Evolutionary conservation across 2,888 invertebrate genomes (phyloP), one percentile per base, ranked within the genome.

Genomic region (Gisinianus flammeolus): DNA sequence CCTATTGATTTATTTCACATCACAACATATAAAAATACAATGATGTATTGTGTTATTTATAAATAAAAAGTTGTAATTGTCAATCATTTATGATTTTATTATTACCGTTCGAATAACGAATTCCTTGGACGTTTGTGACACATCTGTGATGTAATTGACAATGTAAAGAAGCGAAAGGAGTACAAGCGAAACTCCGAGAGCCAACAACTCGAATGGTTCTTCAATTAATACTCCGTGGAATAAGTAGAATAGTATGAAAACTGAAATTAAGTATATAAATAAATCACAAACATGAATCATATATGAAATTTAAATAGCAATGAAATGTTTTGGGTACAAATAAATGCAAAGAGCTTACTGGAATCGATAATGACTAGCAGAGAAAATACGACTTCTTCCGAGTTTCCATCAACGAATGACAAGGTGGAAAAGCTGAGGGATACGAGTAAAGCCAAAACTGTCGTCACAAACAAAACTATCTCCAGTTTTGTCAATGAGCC

Each of bases 171-270:
- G 31, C 67, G 80, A 79, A n/a, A 84, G 64, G 24, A 84, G 78
- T 10, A 81, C 26, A 0, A 80, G 77, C 5, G 83, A 82, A 58
- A 81, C 54, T 10, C 80, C 73, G 19, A 81, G 77, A 73, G 80
- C 81, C 16, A 83, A 31, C 30, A 83, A 79, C 68, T 84, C 84
- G 72, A 84, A 84, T 0, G 82, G 81, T 33, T 82, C 83, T 66
- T 84, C 84, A 77, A 81, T 82, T 35, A 83, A 82, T 33, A 84
- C 77, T 69, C 84, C 84, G 78, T 84, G 84, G 33, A 81, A 69
- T n/a, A 83, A 73, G 70, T 84, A 84, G 71, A 80, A 82, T 22
- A 78, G n/a, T 44, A 81, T 73, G 71, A 84, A 84, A 19, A 74
- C 84, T 83, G 64, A 31, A 69, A 66, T 28, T n/a, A 10, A 66